These are phyloP conservation scores for Phoebastria nigripes DNA, from an alignment of 2,797 vertebrate species.

Conservation along the genomic window DNA sequence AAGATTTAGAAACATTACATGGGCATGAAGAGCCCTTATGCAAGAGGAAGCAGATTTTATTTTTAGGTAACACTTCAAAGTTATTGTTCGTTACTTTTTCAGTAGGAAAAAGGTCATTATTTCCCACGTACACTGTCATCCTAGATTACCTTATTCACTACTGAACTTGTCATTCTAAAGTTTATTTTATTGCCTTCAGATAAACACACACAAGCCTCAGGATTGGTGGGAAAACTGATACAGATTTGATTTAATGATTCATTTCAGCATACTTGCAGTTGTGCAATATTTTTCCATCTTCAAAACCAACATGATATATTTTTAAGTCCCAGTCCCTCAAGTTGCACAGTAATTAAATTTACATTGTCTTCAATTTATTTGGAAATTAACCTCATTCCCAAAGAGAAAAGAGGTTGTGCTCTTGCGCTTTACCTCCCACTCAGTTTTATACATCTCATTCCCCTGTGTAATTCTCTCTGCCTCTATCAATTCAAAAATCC, in stretches of 20 bases:
- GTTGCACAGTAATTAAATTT: slow-evolving; percentile 45
- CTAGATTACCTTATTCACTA: background rate
- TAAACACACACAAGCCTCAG: background rate
- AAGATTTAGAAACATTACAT: background rate
- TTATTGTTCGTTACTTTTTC: background rate
- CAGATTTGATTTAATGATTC: slow-evolving; percentile 9
- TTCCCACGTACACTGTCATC: background rate
- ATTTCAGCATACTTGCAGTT: background rate
- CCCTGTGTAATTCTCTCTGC: background rate
- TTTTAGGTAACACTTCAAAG: background rate
- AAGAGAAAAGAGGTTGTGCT: background rate
- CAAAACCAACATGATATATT: background rate
- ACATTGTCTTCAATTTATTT: slow-evolving; percentile 46
- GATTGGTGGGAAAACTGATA: background rate
- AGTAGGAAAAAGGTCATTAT: background rate
- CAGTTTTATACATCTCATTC: background rate
- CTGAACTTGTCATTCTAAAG: background rate
- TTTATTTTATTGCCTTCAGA: background rate
- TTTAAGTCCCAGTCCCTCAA: slow-evolving; percentile 7
- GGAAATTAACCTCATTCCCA: slow-evolving; percentile 56
- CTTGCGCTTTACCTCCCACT: slow-evolving; percentile 5
- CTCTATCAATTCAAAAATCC: background rate
- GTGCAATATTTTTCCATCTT: slow-evolving; percentile 31
- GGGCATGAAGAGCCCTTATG: background rate
- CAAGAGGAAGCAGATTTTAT: background rate